These are phyloP conservation scores for Heliothis virescens DNA, from an alignment of 1,140 invertebrate species.

Conservation along the genomic window DNA sequence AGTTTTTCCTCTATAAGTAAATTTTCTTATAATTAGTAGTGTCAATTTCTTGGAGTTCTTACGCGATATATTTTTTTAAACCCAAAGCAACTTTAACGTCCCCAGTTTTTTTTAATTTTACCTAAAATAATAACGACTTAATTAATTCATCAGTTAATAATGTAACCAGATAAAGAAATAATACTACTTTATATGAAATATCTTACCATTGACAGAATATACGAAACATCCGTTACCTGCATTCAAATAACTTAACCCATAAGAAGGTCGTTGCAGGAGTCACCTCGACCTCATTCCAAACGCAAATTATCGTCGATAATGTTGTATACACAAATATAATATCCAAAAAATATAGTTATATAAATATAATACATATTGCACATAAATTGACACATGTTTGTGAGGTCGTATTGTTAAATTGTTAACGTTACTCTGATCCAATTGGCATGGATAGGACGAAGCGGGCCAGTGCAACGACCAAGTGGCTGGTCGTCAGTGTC, in stretches of 20 bases:
- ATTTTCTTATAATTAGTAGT: too few relatives aligned
- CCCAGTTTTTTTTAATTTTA: too few relatives aligned
- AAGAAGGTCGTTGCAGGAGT: constrained; percentile 21
- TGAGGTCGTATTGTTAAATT: constrained; percentile 36
- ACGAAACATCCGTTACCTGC: constrained; percentile 24
- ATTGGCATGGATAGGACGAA: constrained; percentile 47
- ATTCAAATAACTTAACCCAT: constrained; percentile 2
- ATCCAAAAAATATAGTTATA: neutral
- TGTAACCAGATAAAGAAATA: too few relatives aligned
- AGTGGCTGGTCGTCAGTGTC: constrained; percentile 5
- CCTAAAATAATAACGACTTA: too few relatives aligned
- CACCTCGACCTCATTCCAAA: constrained; percentile 39
- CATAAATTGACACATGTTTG: constrained; percentile 40
- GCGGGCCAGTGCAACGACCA: constrained; percentile 43
- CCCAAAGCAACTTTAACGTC: too few relatives aligned
- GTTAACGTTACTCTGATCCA: constrained; percentile 46
- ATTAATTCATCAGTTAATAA: too few relatives aligned
- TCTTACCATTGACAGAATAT: neutral
- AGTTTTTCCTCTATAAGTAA: too few relatives aligned
- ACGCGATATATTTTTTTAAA: too few relatives aligned
- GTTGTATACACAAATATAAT: neutral
- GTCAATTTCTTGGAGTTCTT: too few relatives aligned
- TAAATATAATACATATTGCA: constrained; percentile 25
- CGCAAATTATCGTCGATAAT: constrained; percentile 1
- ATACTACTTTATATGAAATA: too few relatives aligned